These are phyloP conservation scores for Drosophila flavopinicola DNA, from an alignment of 2,888 invertebrate genomes.

Conservation along the genomic window DNA sequence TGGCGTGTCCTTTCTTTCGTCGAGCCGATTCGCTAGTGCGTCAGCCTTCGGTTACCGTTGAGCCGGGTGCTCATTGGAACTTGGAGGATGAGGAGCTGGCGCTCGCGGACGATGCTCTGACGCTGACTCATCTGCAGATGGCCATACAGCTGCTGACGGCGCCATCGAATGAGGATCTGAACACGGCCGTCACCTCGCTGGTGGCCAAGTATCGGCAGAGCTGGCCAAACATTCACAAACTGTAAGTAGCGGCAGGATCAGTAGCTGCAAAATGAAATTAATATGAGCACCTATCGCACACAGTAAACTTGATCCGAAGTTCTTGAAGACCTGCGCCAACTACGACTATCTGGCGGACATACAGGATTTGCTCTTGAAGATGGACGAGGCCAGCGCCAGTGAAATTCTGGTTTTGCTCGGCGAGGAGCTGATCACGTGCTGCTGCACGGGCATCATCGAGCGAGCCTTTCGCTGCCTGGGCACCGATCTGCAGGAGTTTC, in stretches of 20 bases:
- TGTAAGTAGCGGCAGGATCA: slow-evolving; percentile 70
- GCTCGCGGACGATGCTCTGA: slow-evolving; percentile 83
- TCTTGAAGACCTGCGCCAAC: slow-evolving; percentile 82
- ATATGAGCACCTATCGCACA: background rate
- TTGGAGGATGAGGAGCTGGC: slow-evolving; percentile 84
- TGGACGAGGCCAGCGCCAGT: slow-evolving; percentile 85
- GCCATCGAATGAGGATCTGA: slow-evolving; percentile 90
- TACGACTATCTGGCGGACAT: slow-evolving; percentile 84
- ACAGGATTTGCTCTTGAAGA: slow-evolving; percentile 83
- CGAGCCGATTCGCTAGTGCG: slow-evolving; percentile 82
- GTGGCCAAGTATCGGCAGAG: slow-evolving; percentile 87
- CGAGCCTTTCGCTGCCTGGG: slow-evolving; percentile 93
- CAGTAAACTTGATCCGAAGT: slow-evolving; percentile 82
- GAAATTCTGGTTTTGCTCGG: slow-evolving; percentile 90
- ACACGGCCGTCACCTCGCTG: slow-evolving; percentile 88
- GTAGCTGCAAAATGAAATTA: background rate
- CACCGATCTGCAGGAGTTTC: slow-evolving; percentile 93
- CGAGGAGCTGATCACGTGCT: slow-evolving; percentile 90
- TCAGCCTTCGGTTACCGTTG: slow-evolving; percentile 82
- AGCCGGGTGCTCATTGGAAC: slow-evolving; percentile 80
- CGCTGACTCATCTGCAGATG: slow-evolving; percentile 91
- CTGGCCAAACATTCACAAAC: slow-evolving; percentile 84
- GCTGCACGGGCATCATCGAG: slow-evolving; percentile 90
- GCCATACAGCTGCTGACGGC: slow-evolving; percentile 92
- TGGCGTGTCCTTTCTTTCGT: slow-evolving; percentile 84